phyloP scores from a whole-genome alignment of 1,140 invertebrate species.

The Zaprionus ornatus region DNA sequence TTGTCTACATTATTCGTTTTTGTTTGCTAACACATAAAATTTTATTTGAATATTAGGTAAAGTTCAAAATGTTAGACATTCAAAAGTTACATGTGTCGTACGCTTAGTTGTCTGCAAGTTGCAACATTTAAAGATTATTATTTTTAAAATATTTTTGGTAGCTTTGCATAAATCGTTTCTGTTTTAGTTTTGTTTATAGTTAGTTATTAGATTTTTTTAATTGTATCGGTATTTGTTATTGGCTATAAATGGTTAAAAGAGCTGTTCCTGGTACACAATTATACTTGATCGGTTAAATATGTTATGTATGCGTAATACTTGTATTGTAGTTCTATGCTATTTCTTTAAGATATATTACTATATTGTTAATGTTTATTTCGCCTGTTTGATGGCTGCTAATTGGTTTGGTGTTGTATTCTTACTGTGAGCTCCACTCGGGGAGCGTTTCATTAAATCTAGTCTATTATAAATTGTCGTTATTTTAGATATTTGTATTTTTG shows the following conservation, averaged over 20 bases:
- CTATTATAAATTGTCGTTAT: slow-evolving; percentile 47
- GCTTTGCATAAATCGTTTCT: slow-evolving; percentile 70
- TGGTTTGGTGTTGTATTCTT: slow-evolving; percentile 66
- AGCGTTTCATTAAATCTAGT: slow-evolving; percentile 55
- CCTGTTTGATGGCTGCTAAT: slow-evolving; percentile 26
- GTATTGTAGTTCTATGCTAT: slow-evolving; percentile 35
- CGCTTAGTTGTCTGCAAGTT: slow-evolving; percentile 55
- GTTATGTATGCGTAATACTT: slow-evolving; percentile 19
- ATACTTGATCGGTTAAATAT: slow-evolving; percentile 27
- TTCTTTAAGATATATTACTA: slow-evolving; percentile 38
- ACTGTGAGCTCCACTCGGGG: slow-evolving; percentile 66
- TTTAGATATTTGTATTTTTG: background rate
- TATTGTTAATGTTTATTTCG: slow-evolving; percentile 25
- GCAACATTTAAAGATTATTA: slow-evolving; percentile 56
- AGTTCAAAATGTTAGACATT: slow-evolving; percentile 76
- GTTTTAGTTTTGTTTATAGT: background rate
- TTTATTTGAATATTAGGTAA: slow-evolving; percentile 76
- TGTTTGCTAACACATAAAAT: slow-evolving; percentile 68
- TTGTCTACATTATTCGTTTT: background rate
- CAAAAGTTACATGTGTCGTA: slow-evolving; percentile 69
- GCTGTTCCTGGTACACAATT: slow-evolving; percentile 16
- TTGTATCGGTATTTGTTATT: slow-evolving; percentile 11
- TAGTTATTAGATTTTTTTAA: slow-evolving; percentile 10
- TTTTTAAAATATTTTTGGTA: slow-evolving; percentile 65
- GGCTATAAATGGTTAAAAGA: slow-evolving; percentile 33